Conservation (phyloP, 2,888 invertebrate species). For the Nemapogon koenigi region DNA sequence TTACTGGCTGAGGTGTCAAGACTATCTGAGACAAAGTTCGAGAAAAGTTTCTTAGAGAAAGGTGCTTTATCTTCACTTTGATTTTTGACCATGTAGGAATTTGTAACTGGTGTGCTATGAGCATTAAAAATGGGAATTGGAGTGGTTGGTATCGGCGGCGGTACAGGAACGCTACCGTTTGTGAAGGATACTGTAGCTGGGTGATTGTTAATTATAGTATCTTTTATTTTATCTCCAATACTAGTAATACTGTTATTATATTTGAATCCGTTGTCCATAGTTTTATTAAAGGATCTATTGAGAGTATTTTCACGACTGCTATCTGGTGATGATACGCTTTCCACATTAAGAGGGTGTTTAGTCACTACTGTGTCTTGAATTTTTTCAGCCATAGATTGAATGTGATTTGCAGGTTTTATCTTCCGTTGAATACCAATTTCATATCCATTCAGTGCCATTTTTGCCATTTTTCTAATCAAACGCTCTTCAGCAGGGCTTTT, state of each 20-base stretch:
- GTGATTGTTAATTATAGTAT: constrained; percentile 38
- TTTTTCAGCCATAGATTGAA: constrained; percentile 58
- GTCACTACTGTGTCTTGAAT: constrained; percentile 61
- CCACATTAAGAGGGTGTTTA: constrained; percentile 54
- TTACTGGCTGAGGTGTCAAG: constrained; percentile 1
- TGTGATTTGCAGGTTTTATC: constrained; percentile 58
- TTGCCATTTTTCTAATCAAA: constrained; percentile 56
- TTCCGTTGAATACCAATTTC: constrained; percentile 61
- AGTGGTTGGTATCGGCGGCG: constrained; percentile 21
- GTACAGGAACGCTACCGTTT: constrained; percentile 17
- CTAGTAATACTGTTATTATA: constrained; percentile 33
- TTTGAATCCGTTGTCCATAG: constrained; percentile 35
- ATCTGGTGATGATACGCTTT: constrained; percentile 35
- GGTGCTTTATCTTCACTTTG: neutral
- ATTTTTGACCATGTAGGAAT: neutral
- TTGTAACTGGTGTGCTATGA: constrained; percentile 29
- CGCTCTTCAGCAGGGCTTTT: constrained; percentile 59
- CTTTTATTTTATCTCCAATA: constrained; percentile 43
- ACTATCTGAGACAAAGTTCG: constrained; percentile 1
- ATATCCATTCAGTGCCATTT: constrained; percentile 59
- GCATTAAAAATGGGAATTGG: constrained; percentile 43
- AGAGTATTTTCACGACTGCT: constrained; percentile 37
- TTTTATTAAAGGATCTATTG: constrained; percentile 31
- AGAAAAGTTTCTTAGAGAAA: neutral
- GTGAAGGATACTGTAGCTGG: constrained; percentile 19